A percentile compares a stretch with the other conserved stretches of the same genome.
Evolutionary conservation across 2,888 invertebrate genomes (phyloP).

Genomic region (Chouioia cunea): DNA sequence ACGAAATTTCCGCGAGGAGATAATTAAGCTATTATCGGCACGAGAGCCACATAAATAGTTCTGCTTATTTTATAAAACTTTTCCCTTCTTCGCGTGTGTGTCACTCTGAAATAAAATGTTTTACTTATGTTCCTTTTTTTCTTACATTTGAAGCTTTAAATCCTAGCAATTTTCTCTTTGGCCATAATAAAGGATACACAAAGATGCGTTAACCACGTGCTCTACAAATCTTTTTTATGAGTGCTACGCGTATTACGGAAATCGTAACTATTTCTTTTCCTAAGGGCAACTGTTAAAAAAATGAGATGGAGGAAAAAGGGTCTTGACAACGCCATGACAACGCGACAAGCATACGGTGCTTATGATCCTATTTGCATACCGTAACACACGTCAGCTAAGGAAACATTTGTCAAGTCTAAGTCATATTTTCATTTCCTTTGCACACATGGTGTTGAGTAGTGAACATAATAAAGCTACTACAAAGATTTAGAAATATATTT

Average conservation of each 20-base stretch:
- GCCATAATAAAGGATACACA: conserved; percentile 11
- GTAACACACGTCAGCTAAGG: conserved; percentile 27
- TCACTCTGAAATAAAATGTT: not conserved
- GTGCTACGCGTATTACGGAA: conserved; percentile 26
- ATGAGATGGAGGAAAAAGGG: not conserved
- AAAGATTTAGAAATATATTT: conserved; percentile 14
- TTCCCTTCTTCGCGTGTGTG: not conserved
- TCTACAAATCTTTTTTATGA: conserved; percentile 31
- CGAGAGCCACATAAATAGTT: conserved; percentile 30
- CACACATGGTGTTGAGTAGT: not conserved
- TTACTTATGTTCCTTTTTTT: not conserved
- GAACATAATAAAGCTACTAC: not conserved
- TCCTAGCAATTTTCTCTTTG: conserved; percentile 10
- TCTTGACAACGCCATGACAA: conserved; percentile 20
- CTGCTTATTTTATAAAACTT: conserved; percentile 34
- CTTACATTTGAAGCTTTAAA: not conserved
- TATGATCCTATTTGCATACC: conserved; percentile 36
- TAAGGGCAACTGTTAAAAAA: conserved; percentile 11
- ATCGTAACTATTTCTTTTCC: conserved; percentile 35
- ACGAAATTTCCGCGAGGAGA: conserved; percentile 35
- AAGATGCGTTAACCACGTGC: not conserved
- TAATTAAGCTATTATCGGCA: conserved; percentile 46
- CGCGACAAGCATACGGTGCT: conserved; percentile 23
- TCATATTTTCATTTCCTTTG: conserved; percentile 35
- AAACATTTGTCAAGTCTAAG: conserved; percentile 34